These are phyloP conservation scores for Neomicropteryx cornuta DNA, from an alignment of 1,140 invertebrate species.

Conservation along the genomic window DNA sequence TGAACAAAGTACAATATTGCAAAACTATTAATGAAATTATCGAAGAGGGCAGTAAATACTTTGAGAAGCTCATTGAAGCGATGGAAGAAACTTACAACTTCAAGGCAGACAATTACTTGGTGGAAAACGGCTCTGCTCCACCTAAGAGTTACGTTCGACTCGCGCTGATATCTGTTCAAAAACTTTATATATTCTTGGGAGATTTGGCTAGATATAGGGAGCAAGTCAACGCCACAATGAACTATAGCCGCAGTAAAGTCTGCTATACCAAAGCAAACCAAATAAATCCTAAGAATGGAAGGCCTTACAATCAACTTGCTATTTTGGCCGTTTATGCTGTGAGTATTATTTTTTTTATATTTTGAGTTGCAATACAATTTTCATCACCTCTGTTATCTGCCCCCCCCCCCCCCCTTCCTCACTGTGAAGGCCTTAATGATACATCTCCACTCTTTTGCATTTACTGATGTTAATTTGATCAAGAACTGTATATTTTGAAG, in stretches of 20 bases:
- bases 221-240: slow-evolving; percentile 68
- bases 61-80: slow-evolving; percentile 61
- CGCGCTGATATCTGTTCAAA: slow-evolving; percentile 74
- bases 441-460: no score
- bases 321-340: slow-evolving; percentile 82
- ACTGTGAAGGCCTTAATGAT: no score
- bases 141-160: slow-evolving; percentile 56
- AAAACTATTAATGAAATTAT: slow-evolving; percentile 60
- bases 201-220: slow-evolving; percentile 86
- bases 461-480: no score
- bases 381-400: no score
- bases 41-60: slow-evolving; percentile 70
- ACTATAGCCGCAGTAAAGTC: slow-evolving; percentile 75
- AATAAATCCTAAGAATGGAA: slow-evolving; percentile 88
- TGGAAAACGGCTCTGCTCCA: slow-evolving; percentile 33
- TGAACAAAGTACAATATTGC: slow-evolving; percentile 50
- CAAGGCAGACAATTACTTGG: slow-evolving; percentile 54
- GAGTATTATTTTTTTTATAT: slow-evolving; percentile 33
- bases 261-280: slow-evolving; percentile 90
- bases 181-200: slow-evolving; percentile 79
- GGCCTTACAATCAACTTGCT: slow-evolving; percentile 92
- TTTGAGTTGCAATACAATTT: no score
- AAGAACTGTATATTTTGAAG: no score
- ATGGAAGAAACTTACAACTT: slow-evolving; percentile 67
- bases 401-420: no score